Percentiles rank a stretch among this genome's conserved stretches.
Conservation (phyloP, 2,113 vertebrate species). For the Paramormyrops kingsleyae region DNA sequence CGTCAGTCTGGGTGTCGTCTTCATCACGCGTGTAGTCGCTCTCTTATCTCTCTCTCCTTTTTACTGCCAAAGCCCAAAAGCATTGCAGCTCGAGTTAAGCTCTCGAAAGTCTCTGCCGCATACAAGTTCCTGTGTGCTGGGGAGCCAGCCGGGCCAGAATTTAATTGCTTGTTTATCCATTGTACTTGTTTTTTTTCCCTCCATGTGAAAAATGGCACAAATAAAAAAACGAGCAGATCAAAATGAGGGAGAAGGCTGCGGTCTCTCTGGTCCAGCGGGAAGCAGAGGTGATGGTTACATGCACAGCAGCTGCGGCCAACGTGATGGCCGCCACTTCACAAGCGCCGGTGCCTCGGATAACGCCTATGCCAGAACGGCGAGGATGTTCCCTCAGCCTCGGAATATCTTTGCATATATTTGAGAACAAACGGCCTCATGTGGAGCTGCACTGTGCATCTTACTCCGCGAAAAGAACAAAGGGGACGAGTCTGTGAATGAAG, state of each 20-base stretch:
- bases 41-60: not conserved
- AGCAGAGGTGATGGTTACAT: not conserved
- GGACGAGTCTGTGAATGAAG: not conserved
- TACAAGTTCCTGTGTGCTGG: not conserved
- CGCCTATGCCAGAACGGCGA: not conserved
- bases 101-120: not conserved
- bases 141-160: not conserved
- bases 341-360: not conserved
- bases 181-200: not conserved
- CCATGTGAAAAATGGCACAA: not conserved
- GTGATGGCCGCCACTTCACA: not conserved
- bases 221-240: not conserved
- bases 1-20: not conserved
- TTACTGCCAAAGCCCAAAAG: not conserved
- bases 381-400: not conserved
- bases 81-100: not conserved
- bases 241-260: not conserved
- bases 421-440: not conserved
- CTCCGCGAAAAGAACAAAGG: not conserved
- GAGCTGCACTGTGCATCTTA: not conserved
- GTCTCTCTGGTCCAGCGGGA: not conserved
- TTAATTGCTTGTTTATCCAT: not conserved
- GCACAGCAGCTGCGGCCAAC: not conserved
- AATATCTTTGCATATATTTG: conserved; percentile 13
- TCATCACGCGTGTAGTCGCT: not conserved